Evolutionary conservation across 1,140 invertebrate genomes (phyloP).

Genomic region (Daktulosphaira vitifoliae): DNA sequence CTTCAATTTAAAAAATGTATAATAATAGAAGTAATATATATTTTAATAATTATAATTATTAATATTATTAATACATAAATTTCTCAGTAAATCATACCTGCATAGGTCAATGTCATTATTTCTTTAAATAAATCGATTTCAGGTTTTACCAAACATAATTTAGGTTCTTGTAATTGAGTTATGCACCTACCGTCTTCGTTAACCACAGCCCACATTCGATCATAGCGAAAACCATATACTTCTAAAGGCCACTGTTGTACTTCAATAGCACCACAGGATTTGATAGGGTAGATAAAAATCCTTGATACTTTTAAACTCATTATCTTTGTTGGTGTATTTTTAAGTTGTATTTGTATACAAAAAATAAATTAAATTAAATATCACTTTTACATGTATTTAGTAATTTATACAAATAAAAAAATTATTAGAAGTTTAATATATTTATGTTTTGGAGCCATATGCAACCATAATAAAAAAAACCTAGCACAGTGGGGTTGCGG

Average conservation of each 20-base stretch:
- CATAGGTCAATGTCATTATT: constrained; percentile 56
- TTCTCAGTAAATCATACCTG: constrained; percentile 52
- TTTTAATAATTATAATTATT: background rate
- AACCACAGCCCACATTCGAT: constrained; percentile 88
- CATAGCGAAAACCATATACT: constrained; percentile 68
- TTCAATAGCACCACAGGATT: constrained; percentile 78
- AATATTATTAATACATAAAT: too few species aligned
- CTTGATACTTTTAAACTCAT: constrained; percentile 43
- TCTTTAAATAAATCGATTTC: constrained; percentile 54
- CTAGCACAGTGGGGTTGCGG: too few species aligned
- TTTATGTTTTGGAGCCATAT: too few species aligned
- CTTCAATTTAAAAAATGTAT: background rate
- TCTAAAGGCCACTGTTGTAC: constrained; percentile 44
- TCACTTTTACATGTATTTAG: too few species aligned
- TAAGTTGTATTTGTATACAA: too few species aligned
- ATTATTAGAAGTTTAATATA: too few species aligned
- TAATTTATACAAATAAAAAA: too few species aligned
- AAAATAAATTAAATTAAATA: too few species aligned
- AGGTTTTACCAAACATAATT: constrained; percentile 73
- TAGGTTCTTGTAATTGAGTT: constrained; percentile 76
- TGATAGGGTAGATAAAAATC: constrained; percentile 85
- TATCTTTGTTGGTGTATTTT: too few species aligned
- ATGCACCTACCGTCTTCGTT: constrained; percentile 66
- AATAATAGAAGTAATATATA: background rate
- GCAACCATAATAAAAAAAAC: too few species aligned